Percentiles rank a stretch among this genome's conserved stretches.
phyloP scores from a whole-genome alignment of 2,888 invertebrate genomes.

The Sesamia inferens region DNA sequence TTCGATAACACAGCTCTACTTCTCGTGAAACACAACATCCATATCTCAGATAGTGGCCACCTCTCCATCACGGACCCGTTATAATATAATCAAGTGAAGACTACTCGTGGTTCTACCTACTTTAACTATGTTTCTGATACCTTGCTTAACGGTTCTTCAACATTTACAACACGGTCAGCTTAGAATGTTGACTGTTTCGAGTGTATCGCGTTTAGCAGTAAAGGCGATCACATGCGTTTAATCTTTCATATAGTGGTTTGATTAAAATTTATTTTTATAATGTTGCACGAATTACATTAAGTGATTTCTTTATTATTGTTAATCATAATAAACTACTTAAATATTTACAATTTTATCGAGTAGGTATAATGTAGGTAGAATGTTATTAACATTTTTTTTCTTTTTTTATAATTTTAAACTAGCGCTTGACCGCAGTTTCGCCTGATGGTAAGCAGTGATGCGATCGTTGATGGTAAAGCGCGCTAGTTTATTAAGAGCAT shows the following conservation, averaged over 20 bases:
- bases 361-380: no score
- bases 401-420: no score
- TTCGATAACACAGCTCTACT: constrained; percentile 49
- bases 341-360: no score
- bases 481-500: no score
- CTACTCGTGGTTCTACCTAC: constrained; percentile 49
- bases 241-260: not conserved
- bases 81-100: constrained; percentile 51
- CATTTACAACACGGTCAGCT: constrained; percentile 22
- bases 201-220: constrained; percentile 7
- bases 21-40: constrained; percentile 43
- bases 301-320: no score
- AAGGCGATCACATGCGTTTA: not conserved
- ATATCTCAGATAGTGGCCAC: constrained; percentile 41
- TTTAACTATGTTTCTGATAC: constrained; percentile 48
- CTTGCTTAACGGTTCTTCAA: constrained; percentile 44
- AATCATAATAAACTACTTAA: no score
- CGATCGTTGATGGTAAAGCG: no score
- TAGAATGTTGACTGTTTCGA: constrained; percentile 26
- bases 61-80: constrained; percentile 61
- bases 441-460: no score
- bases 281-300: no score
- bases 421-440: no score
- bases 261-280: no score
- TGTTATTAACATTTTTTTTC: no score